phyloP scores from a whole-genome alignment of 30 jellyfish, hydroid and myxozoan species.

The Haliclystus octoradiatus region DNA sequence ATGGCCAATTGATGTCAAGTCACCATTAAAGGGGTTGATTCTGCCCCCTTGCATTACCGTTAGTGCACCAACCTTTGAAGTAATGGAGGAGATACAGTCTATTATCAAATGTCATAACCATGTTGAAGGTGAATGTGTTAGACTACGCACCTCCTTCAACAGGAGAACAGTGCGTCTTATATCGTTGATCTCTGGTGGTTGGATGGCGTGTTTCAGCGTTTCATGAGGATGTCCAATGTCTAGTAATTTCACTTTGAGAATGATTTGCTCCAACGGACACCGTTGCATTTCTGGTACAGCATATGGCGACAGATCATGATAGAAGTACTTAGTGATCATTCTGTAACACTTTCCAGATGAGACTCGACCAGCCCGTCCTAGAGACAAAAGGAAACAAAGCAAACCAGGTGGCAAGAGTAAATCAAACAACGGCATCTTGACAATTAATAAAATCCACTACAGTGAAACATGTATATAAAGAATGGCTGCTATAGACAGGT shows the following conservation, averaged over 20 bases:
- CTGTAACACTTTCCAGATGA: conserved; percentile 90
- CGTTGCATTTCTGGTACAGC: conserved; percentile 96
- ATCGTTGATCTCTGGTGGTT: conserved; percentile 80
- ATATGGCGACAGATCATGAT: conserved; percentile 30
- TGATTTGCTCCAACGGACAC: conserved; percentile 84
- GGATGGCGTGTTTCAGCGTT: conserved; percentile 59
- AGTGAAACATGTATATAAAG: not conserved
- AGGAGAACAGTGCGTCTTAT: conserved; percentile 64
- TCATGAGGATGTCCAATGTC: conserved; percentile 84
- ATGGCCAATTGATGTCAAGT: conserved; percentile 81
- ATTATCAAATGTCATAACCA: too few species aligned
- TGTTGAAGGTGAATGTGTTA: too few species aligned
- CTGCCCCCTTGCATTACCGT: conserved; percentile 67
- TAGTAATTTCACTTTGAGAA: conserved; percentile 76
- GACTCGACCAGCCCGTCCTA: conserved; percentile 99
- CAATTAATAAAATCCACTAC: not conserved
- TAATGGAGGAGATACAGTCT: too few species aligned
- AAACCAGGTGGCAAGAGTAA: not conserved
- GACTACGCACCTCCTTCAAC: conserved; percentile 85
- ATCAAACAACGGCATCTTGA: not conserved
- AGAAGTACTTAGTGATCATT: conserved; percentile 47
- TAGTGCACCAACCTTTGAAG: conserved; percentile 98
- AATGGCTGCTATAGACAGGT: not conserved
- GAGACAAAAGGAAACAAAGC: not conserved
- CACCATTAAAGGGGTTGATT: conserved; percentile 86